Percentiles rank a stretch among this genome's conserved stretches.
Evolutionary conservation across 1,140 invertebrate genomes (phyloP).

Genomic region (Diprion similis): DNA sequence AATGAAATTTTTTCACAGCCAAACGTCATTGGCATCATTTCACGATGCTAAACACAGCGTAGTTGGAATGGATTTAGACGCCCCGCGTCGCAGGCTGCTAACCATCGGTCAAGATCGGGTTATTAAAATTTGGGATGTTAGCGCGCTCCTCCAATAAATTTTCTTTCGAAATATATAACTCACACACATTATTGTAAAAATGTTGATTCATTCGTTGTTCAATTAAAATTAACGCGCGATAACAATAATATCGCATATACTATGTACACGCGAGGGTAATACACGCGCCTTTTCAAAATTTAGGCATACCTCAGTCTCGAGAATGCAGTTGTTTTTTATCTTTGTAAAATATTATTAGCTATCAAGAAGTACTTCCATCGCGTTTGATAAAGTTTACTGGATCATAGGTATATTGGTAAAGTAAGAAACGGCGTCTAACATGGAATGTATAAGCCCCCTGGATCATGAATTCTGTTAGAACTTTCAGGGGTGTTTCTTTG

Average conservation of each 20-base stretch:
- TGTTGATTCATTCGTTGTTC: neutral
- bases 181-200: neutral
- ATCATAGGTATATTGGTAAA: no score
- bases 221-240: neutral
- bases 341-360: neutral
- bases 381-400: neutral
- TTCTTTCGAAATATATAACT: conserved; percentile 12
- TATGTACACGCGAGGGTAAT: neutral
- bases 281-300: conserved; percentile 3
- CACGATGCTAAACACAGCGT: conserved; percentile 95
- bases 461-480: no score
- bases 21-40: conserved; percentile 89
- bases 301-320: no score
- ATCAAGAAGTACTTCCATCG: conserved; percentile 2
- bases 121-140: conserved; percentile 89
- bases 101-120: conserved; percentile 94
- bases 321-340: neutral
- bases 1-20: conserved; percentile 65
- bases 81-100: conserved; percentile 81
- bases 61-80: conserved; percentile 88
- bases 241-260: neutral
- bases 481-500: no score
- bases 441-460: no score
- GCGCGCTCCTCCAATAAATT: conserved; percentile 64
- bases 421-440: no score